phyloP scores from a whole-genome alignment of 2,888 invertebrate genomes.

The Atherix ibis region DNA sequence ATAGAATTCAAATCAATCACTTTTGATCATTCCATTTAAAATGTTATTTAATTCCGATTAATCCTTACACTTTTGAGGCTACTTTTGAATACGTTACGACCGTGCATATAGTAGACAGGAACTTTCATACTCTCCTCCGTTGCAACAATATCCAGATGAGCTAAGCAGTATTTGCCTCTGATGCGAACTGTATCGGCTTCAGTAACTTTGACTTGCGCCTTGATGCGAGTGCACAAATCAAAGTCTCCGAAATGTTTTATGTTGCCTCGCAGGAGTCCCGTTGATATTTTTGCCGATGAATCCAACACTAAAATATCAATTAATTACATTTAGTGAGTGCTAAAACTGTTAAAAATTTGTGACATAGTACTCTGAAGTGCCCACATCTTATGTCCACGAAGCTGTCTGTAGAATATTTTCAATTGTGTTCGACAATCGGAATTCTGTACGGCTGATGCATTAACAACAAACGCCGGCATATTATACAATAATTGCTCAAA shows the following conservation, averaged over 20 bases:
- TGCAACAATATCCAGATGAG: conserved; percentile 45
- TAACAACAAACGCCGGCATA: conserved; percentile 51
- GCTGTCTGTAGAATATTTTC: conserved; percentile 48
- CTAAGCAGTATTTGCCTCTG: conserved; percentile 54
- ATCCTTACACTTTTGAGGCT: conserved; percentile 43
- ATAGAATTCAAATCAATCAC: conserved; percentile 1
- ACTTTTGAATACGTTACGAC: conserved; percentile 46
- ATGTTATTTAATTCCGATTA: not conserved
- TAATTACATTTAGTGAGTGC: conserved; percentile 4
- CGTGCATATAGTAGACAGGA: conserved; percentile 48
- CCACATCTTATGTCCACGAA: conserved; percentile 53
- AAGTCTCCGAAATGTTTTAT: conserved; percentile 56
- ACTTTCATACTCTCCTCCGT: conserved; percentile 40
- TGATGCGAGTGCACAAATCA: conserved; percentile 44
- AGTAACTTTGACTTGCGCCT: conserved; percentile 42
- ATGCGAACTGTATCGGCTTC: conserved; percentile 42
- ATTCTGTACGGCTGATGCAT: conserved; percentile 46
- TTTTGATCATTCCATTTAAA: not conserved
- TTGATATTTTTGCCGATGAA: conserved; percentile 52
- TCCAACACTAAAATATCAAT: conserved; percentile 49
- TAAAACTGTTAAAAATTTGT: not conserved
- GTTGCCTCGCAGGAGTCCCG: conserved; percentile 51
- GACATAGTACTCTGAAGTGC: conserved; percentile 44
- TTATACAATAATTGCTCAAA: conserved; percentile 47
- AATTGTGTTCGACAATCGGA: conserved; percentile 52